Evolutionary conservation across 2,888 invertebrate genomes (phyloP).

Genomic region (Drosophila robusta): DNA sequence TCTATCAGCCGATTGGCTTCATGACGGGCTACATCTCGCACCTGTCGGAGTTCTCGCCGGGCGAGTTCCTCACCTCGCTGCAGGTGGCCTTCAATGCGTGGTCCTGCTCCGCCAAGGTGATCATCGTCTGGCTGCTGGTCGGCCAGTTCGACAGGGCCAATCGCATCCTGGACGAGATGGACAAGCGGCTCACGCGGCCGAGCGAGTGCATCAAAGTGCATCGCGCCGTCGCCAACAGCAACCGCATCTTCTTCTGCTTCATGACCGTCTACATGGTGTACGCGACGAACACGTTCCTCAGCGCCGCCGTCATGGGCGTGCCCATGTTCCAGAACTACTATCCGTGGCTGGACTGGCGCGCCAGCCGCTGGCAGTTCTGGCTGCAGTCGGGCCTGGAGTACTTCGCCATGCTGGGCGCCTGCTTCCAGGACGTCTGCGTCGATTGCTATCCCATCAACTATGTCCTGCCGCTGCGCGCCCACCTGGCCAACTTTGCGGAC

Average conservation of each 20-base stretch:
- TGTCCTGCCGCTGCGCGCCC: conserved; percentile 66
- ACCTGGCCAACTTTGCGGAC: conserved; percentile 60
- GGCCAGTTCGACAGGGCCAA: conserved; percentile 59
- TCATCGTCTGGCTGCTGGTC: conserved; percentile 62
- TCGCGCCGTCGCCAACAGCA: conserved; percentile 56
- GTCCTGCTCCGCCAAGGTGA: conserved; percentile 70
- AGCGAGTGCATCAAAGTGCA: conserved; percentile 56
- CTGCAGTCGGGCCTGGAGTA: conserved; percentile 69
- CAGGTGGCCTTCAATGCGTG: conserved; percentile 73
- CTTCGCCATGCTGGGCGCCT: conserved; percentile 64
- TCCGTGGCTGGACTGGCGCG: conserved; percentile 72
- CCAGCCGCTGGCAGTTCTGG: conserved; percentile 48
- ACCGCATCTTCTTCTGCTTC: conserved; percentile 63
- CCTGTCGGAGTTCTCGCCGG: conserved; percentile 61
- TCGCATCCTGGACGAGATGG: conserved; percentile 66
- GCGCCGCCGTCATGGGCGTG: conserved; percentile 54
- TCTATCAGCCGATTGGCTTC: conserved; percentile 69
- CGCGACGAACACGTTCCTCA: conserved; percentile 61
- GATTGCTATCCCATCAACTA: conserved; percentile 77
- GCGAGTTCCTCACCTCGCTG: conserved; percentile 72
- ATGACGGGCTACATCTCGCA: conserved; percentile 56
- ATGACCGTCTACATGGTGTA: conserved; percentile 62
- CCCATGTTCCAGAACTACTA: conserved; percentile 77
- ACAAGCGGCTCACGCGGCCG: conserved; percentile 45
- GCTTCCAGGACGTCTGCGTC: conserved; percentile 69